These are phyloP conservation scores for Timandra comae DNA, from an alignment of 2,888 invertebrate species.

Conservation along the genomic window DNA sequence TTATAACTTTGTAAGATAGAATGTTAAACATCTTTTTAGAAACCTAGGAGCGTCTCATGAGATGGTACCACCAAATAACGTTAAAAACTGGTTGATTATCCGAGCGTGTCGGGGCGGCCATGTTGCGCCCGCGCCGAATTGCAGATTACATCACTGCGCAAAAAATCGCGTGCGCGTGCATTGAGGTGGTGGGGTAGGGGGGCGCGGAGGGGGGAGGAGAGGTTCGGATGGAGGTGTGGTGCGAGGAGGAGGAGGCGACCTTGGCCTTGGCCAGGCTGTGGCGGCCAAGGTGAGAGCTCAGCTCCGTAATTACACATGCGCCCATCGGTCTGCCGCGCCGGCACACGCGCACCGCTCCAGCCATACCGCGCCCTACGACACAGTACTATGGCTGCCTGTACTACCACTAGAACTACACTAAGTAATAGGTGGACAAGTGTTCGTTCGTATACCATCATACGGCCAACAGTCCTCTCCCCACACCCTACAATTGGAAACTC, in stretches of 20 bases:
- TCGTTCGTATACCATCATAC: too few species aligned
- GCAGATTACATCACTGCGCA: slow-evolving; percentile 71
- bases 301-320: slow-evolving; percentile 66
- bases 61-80: too few species aligned
- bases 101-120: slow-evolving; percentile 43
- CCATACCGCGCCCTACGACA: not conserved
- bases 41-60: too few species aligned
- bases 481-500: slow-evolving; percentile 25
- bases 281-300: slow-evolving; percentile 68
- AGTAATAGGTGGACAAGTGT: too few species aligned
- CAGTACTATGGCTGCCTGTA: not conserved
- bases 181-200: slow-evolving; percentile 21
- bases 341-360: slow-evolving; percentile 24
- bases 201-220: slow-evolving; percentile 12
- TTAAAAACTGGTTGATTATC: slow-evolving; percentile 16
- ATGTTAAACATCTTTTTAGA: slow-evolving; percentile 4
- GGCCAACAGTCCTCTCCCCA: too few species aligned
- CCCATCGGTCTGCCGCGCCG: slow-evolving; percentile 63
- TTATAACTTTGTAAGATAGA: not conserved
- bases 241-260: slow-evolving; percentile 34
- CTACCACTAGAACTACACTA: slow-evolving; percentile 33
- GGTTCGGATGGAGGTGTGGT: slow-evolving; percentile 15
- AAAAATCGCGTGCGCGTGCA: slow-evolving; percentile 61
- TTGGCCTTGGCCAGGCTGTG: slow-evolving; percentile 70
- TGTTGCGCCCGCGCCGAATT: slow-evolving; percentile 69